phyloP scores from a whole-genome alignment of 35 echinoderm and acorn worm species.

The Hemicentrotus pulcherrimus region DNA sequence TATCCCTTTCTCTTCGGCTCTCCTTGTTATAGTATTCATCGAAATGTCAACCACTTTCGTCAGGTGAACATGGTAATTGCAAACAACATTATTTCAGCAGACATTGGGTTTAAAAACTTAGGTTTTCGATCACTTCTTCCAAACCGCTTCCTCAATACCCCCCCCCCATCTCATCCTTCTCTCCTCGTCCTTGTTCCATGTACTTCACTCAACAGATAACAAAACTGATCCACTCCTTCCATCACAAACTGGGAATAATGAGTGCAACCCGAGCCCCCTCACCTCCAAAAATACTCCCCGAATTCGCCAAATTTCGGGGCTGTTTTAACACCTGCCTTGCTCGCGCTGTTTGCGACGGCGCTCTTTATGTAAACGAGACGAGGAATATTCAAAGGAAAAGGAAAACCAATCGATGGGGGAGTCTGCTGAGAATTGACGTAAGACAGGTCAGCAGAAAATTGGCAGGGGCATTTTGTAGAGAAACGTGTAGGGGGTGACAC shows the following conservation, averaged over 20 bases:
- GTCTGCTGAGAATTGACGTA: not conserved
- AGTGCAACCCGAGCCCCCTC: not conserved
- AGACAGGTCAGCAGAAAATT: not conserved
- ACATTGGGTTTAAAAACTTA: too few relatives aligned
- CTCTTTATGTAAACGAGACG: slow-evolving; percentile 2
- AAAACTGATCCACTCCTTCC: slow-evolving; percentile 3
- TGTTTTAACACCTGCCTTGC: not conserved
- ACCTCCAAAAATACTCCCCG: not conserved
- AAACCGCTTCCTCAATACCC: not conserved
- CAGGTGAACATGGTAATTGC: too few relatives aligned
- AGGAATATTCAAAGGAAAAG: not conserved
- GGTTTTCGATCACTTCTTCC: too few relatives aligned
- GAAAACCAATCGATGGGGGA: not conserved
- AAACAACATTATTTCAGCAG: too few relatives aligned
- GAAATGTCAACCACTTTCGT: too few relatives aligned
- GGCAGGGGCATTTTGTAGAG: too few relatives aligned
- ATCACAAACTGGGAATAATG: slow-evolving; percentile 5
- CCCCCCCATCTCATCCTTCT: not conserved
- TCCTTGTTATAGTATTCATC: too few relatives aligned
- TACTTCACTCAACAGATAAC: not conserved
- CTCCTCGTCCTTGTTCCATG: not conserved
- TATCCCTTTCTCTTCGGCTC: too few relatives aligned
- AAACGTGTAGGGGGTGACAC: too few relatives aligned
- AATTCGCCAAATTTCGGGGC: not conserved
- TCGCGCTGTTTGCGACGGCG: not conserved